Conservation (phyloP, 2,888 invertebrate species). For the Endotricha flammealis region DNA sequence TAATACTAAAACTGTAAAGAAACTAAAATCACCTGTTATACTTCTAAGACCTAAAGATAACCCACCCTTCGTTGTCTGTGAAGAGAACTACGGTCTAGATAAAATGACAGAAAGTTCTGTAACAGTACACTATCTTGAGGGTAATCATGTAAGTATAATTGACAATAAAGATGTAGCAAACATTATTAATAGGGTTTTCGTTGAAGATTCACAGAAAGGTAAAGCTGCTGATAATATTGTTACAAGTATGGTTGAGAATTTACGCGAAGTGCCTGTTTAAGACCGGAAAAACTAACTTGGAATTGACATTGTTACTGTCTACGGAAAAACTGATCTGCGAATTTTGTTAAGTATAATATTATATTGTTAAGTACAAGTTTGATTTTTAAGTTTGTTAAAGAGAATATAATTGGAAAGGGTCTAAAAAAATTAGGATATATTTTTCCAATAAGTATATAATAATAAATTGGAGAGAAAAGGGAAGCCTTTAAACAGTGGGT, state of each 20-base stretch:
- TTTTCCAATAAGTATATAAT: no score
- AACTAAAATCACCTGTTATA: conserved; percentile 77
- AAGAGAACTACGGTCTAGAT: conserved; percentile 82
- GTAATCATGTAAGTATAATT: conserved; percentile 84
- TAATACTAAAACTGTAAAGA: conserved; percentile 57
- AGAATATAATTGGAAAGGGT: no score
- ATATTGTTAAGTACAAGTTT: no score
- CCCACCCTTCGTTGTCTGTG: conserved; percentile 67
- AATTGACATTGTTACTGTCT: no score
- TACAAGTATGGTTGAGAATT: conserved; percentile 56
- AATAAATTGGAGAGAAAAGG: no score
- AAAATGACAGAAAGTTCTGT: conserved; percentile 77
- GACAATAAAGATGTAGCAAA: conserved; percentile 81
- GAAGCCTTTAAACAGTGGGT: no score
- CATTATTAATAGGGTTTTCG: conserved; percentile 75
- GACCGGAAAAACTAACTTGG: no score
- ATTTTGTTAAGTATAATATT: no score
- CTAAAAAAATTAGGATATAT: no score
- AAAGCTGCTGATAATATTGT: conserved; percentile 48
- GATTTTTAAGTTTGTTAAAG: no score
- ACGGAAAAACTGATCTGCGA: no score
- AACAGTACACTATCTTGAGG: conserved; percentile 81
- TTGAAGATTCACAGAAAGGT: conserved; percentile 33
- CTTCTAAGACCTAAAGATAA: conserved; percentile 81
- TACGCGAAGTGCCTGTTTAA: conserved; percentile 40